Evolutionary conservation across 1,140 invertebrate genomes (phyloP).

Genomic region (Meteorus sp.): DNA sequence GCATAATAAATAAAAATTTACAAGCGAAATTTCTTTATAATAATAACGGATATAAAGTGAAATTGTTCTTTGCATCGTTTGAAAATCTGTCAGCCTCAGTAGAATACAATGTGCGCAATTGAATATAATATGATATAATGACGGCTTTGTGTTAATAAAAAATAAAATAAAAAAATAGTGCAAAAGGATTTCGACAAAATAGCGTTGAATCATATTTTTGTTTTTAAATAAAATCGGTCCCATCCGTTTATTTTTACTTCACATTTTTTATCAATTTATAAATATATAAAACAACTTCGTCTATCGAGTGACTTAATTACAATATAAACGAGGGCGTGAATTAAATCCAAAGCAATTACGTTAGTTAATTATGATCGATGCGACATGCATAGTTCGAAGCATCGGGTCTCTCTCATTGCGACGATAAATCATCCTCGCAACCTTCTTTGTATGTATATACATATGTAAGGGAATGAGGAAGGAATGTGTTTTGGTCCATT

Average conservation of each 20-base stretch:
- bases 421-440: constrained; percentile 12
- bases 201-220: too few species aligned
- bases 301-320: background rate
- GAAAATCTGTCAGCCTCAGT: too few species aligned
- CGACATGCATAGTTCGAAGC: constrained; percentile 12
- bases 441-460: background rate
- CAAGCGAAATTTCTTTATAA: too few species aligned
- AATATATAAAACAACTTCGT: too few species aligned
- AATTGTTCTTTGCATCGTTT: too few species aligned
- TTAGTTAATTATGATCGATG: constrained; percentile 14
- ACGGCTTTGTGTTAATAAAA: too few species aligned
- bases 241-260: background rate
- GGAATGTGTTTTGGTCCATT: background rate
- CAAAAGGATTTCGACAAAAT: too few species aligned
- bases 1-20: too few species aligned
- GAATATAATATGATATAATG: too few species aligned
- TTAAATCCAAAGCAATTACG: constrained; percentile 8
- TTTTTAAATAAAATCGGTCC: background rate
- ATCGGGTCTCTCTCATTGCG: constrained; percentile 8
- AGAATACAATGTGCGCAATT: too few species aligned
- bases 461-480: background rate
- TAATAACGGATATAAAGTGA: too few species aligned
- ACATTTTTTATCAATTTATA: background rate
- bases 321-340: background rate
- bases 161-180: too few species aligned